Conservation (phyloP, 2,113 vertebrate genomes). For the Climacteris rufus region DNA sequence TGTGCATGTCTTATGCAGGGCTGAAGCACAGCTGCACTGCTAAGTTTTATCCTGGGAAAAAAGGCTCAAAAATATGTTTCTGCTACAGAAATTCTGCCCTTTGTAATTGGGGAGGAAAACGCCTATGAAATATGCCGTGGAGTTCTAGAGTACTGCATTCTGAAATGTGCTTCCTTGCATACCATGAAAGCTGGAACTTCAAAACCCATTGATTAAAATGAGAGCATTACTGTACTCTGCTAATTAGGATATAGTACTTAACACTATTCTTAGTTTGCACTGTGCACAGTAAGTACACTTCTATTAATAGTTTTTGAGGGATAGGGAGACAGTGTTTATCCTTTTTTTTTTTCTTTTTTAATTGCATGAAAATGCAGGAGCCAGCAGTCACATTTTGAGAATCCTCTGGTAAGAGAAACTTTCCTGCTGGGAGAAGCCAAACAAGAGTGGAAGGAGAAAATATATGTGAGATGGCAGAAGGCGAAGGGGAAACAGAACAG, state of each 20-base stretch:
- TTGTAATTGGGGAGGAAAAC: background rate
- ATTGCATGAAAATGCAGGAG: background rate
- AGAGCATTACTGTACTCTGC: background rate
- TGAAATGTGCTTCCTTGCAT: background rate
- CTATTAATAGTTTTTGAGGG: background rate
- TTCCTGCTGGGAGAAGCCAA: background rate
- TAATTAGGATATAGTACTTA: conserved; percentile 23
- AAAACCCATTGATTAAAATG: conserved; percentile 10
- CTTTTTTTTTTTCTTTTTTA: background rate
- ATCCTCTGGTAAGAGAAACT: background rate
- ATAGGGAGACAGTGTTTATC: background rate
- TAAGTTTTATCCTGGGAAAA: background rate
- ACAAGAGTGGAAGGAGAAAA: background rate
- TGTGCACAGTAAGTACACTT: background rate
- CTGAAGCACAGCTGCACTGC: background rate
- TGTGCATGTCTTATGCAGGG: background rate
- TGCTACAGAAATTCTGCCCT: conserved; percentile 4
- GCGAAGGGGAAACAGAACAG: background rate
- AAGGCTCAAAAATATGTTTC: background rate
- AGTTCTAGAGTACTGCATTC: background rate
- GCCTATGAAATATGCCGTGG: background rate
- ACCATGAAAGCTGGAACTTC: background rate
- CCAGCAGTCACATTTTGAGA: background rate
- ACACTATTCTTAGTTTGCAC: background rate
- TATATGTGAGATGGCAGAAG: background rate